phyloP scores from a whole-genome alignment of 2,113 vertebrate species.

The Pipa parva region DNA sequence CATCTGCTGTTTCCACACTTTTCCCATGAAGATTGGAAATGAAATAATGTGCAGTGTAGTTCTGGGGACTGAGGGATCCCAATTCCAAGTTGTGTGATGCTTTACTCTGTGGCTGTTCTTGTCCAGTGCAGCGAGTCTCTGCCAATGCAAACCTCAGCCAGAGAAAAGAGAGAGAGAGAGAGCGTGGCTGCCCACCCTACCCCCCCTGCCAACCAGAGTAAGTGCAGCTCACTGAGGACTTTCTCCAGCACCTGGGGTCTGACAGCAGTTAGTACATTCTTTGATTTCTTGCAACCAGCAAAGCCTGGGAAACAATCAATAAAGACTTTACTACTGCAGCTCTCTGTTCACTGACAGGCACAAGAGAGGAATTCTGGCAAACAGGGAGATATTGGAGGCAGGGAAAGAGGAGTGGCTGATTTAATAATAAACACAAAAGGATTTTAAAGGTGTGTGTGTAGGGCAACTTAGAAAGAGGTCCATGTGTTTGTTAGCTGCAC shows the following conservation, averaged over 20 bases:
- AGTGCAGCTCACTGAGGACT: constrained; percentile 32
- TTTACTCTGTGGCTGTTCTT: constrained; percentile 49
- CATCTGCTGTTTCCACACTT: constrained; percentile 82
- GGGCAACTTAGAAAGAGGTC: neutral
- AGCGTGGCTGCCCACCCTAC: constrained; percentile 44
- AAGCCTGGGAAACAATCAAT: constrained; percentile 50
- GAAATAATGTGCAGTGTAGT: constrained; percentile 57
- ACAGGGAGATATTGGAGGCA: constrained; percentile 7
- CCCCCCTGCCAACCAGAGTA: constrained; percentile 46
- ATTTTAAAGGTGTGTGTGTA: constrained; percentile 11
- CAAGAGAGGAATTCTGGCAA: constrained; percentile 22
- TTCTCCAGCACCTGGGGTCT: constrained; percentile 44
- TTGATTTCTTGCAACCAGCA: constrained; percentile 42
- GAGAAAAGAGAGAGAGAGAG: constrained; percentile 44
- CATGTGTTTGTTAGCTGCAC: neutral
- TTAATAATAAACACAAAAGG: constrained; percentile 20
- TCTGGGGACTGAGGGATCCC: constrained; percentile 46
- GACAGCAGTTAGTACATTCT: constrained; percentile 39
- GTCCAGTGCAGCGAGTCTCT: constrained; percentile 48
- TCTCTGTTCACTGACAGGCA: constrained; percentile 34
- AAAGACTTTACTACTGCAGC: constrained; percentile 50
- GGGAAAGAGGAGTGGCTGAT: constrained; percentile 28
- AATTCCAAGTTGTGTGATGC: constrained; percentile 57
- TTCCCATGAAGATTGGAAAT: constrained; percentile 80
- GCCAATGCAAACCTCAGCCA: constrained; percentile 49